These are phyloP conservation scores for Dendrocincla fuliginosa DNA, from an alignment of 2,797 vertebrate species.

Conservation along the genomic window DNA sequence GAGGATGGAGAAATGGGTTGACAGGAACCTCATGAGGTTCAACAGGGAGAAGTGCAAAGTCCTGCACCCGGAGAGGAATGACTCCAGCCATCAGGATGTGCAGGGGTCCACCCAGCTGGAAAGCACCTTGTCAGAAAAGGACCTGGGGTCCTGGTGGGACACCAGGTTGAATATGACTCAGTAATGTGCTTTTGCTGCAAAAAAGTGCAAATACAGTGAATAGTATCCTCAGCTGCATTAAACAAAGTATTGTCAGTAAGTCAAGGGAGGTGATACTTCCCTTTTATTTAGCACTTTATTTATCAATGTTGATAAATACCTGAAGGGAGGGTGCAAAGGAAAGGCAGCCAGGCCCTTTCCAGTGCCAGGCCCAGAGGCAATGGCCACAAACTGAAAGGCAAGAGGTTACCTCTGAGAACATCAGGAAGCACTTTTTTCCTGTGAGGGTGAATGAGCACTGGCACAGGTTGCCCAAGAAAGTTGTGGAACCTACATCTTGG, in stretches of 20 bases:
- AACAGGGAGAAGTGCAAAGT: no score
- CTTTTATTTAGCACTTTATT: no score
- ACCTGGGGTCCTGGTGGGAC: background rate
- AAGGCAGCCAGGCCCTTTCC: background rate
- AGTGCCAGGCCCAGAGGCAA: background rate
- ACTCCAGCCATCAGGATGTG: no score
- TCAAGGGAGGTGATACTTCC: no score
- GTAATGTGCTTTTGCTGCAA: background rate
- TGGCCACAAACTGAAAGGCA: background rate
- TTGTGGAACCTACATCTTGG: background rate
- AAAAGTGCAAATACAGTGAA: background rate
- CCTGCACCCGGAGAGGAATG: no score
- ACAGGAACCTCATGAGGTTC: no score
- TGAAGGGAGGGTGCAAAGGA: background rate
- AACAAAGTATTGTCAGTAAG: no score
- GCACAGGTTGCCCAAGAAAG: background rate
- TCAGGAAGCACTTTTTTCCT: background rate
- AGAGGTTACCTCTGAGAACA: background rate
- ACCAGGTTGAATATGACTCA: background rate
- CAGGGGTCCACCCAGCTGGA: no score
- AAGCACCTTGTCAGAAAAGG: no score
- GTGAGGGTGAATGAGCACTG: accelerated
- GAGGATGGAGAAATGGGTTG: no score
- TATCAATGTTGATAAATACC: no score
- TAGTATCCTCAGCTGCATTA: no score